Percentiles rank a stretch among this genome's conserved stretches.
phyloP scores from a whole-genome alignment of 53 echinoderm and acorn worm genomes.

The Holothuria leucospilota region DNA sequence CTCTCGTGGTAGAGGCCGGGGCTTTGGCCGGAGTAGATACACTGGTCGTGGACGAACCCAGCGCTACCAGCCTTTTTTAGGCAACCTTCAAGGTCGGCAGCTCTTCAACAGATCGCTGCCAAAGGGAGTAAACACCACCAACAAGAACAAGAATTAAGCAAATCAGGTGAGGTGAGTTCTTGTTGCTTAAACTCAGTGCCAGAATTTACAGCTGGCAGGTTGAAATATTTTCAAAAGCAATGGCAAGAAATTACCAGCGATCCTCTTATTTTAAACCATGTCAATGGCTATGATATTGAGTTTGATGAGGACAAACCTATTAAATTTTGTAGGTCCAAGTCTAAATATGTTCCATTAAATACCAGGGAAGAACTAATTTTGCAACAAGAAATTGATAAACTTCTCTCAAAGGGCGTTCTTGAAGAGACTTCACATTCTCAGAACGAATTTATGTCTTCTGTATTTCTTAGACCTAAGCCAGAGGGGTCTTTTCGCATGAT shows the following conservation, averaged over 20 bases:
- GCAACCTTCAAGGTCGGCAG: background rate
- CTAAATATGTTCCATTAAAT: background rate
- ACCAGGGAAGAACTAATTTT: background rate
- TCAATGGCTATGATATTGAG: constrained; percentile 28
- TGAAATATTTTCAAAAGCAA: background rate
- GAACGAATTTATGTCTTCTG: constrained; percentile 18
- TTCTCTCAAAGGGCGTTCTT: constrained; percentile 6
- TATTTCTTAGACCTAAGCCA: constrained; percentile 21
- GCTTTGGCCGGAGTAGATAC: background rate
- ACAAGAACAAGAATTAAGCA: background rate
- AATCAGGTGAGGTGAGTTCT: constrained; percentile 27
- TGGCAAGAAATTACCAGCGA: constrained; percentile 21
- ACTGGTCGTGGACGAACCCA: background rate
- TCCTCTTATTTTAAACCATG: background rate
- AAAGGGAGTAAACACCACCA: background rate
- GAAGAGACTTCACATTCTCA: constrained; percentile 8
- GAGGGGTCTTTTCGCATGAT: constrained; percentile 31
- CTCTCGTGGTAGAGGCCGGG: background rate
- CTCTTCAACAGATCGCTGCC: background rate
- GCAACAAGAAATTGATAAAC: constrained; percentile 18
- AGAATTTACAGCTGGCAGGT: background rate
- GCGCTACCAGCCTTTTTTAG: constrained; percentile 35
- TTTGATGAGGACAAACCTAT: background rate
- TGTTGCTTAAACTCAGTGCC: background rate
- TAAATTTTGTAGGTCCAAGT: background rate